Evolutionary conservation across 2,797 vertebrate species (phyloP).

Genomic region (Lacerta bilineata): DNA sequence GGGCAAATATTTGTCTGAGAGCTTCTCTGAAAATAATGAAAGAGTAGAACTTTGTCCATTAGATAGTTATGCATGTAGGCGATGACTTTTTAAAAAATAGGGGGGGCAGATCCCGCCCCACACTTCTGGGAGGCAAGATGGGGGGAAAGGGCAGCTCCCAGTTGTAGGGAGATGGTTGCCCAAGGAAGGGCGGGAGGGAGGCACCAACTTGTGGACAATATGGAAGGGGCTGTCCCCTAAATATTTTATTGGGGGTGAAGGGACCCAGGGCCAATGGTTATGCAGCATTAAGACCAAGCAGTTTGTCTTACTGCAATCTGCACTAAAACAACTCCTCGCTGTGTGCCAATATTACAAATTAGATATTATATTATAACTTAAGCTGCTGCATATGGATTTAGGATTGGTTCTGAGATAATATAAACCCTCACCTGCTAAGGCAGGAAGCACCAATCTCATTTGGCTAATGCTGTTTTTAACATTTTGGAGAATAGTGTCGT

Average conservation of each 20-base stretch:
- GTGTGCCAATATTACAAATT: conserved; percentile 52
- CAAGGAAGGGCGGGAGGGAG: no score
- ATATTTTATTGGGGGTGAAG: no score
- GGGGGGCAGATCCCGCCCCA: no score
- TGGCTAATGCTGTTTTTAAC: neutral
- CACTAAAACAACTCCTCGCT: conserved; percentile 43
- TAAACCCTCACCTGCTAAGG: conserved; percentile 46
- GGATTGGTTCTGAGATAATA: conserved; percentile 58
- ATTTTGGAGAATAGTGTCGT: conserved; percentile 25
- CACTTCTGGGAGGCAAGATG: no score
- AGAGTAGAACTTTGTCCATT: neutral
- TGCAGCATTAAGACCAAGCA: no score
- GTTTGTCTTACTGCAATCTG: neutral
- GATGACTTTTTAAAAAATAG: no score
- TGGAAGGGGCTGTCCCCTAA: no score
- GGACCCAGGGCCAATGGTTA: no score
- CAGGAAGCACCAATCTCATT: conserved; percentile 31
- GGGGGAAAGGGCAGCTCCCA: no score
- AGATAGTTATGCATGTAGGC: neutral
- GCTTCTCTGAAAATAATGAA: conserved; percentile 39
- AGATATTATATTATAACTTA: conserved; percentile 45
- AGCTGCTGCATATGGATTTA: conserved; percentile 36
- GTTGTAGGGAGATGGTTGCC: no score
- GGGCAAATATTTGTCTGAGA: conserved; percentile 51
- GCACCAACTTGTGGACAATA: no score